These are phyloP conservation scores for Natrix natrix DNA, from an alignment of 2,797 vertebrate species.

Conservation along the genomic window DNA sequence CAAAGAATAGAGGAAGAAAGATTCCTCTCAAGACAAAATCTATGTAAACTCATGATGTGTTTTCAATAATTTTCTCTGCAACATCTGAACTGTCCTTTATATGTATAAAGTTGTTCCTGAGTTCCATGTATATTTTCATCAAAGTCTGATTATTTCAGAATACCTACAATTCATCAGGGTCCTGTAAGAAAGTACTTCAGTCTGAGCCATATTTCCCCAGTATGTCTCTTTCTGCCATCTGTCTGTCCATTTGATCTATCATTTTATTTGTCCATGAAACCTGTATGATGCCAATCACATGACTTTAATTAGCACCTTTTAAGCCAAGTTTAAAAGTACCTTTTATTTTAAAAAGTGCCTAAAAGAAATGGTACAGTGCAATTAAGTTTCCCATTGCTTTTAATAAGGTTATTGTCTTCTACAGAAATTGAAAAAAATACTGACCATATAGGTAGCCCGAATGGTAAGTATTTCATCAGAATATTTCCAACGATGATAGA, in stretches of 20 bases:
- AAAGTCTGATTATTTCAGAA: background rate
- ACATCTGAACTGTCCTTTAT: background rate
- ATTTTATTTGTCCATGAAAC: slow-evolving; percentile 13
- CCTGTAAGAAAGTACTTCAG: slow-evolving; percentile 8
- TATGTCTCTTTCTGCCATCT: slow-evolving; percentile 15
- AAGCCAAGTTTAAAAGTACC: background rate
- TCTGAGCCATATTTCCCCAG: slow-evolving; percentile 25
- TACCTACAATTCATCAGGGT: slow-evolving; percentile 24
- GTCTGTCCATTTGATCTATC: slow-evolving; percentile 21
- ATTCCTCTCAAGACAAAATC: background rate
- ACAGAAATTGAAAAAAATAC: background rate
- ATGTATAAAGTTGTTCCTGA: background rate
- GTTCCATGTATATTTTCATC: background rate
- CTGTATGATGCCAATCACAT: background rate
- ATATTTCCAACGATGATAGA: background rate
- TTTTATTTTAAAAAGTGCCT: background rate
- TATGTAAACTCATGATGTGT: background rate
- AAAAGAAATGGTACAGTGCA: background rate
- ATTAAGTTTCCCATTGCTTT: background rate
- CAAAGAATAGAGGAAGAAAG: background rate
- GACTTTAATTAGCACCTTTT: background rate
- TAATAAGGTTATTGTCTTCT: background rate
- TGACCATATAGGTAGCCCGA: background rate
- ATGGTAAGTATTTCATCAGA: background rate
- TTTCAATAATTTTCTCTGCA: background rate